Evolutionary conservation across 2,888 invertebrate species (phyloP).

Genomic region (Lepidochitona cinerea): DNA sequence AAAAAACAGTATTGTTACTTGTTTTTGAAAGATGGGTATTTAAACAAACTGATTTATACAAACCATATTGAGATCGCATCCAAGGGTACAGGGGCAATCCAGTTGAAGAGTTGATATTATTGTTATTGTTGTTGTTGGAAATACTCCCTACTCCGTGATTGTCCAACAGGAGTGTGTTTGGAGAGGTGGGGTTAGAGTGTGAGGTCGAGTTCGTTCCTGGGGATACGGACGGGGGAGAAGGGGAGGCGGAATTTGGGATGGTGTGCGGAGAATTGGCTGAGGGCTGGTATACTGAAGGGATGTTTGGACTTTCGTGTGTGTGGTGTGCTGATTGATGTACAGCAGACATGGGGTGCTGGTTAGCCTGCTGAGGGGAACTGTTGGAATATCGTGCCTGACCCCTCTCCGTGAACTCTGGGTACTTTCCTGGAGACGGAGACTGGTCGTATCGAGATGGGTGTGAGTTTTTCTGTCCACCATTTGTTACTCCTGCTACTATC

Average conservation of each 20-base stretch:
- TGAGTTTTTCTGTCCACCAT: neutral
- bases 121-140: neutral
- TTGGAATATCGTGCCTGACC: neutral
- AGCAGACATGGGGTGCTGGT: slow-evolving; percentile 4
- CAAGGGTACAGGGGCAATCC: slow-evolving; percentile 33
- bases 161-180: slow-evolving; percentile 3
- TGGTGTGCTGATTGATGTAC: slow-evolving; percentile 6
- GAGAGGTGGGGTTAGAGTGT: slow-evolving; percentile 12
- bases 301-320: neutral
- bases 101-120: slow-evolving; percentile 10
- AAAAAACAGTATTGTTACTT: too few species aligned
- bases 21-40: too few species aligned
- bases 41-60: too few species aligned
- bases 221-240: neutral
- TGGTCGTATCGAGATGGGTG: neutral
- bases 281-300: neutral
- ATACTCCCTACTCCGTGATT: neutral
- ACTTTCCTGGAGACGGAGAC: neutral
- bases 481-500: neutral
- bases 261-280: neutral
- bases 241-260: neutral
- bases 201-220: neutral
- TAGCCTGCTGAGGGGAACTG: neutral
- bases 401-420: neutral
- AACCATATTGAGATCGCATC: slow-evolving; percentile 35